Base-by-base conservation (phyloP, 2,888 invertebrate genomes). In the Nasonovia ribisnigri region DNA sequence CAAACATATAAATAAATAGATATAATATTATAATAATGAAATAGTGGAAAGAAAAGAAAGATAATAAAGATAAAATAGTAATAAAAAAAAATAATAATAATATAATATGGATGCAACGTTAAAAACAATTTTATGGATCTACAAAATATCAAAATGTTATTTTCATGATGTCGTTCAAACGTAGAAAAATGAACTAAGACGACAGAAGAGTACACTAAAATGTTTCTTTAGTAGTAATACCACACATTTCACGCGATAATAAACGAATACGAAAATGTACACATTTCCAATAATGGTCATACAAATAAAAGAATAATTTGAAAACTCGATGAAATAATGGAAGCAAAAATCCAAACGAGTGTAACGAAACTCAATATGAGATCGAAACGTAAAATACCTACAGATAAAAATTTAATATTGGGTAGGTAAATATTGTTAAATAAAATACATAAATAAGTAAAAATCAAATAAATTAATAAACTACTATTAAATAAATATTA, bases 61-160 rank as follows among this genome's bases (percentile, higher is more conserved):
- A 77, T 36, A 77, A 77, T 77, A 36, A 77, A 77, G 20, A 36
- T 77, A 77, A 77, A 77, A 77, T 20, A 24, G 36, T 77, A 77
- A 77, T 77, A 77, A 77, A 77, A 67, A 67, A n/a, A n/a, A 67
- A 67, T 13, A 67, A 67, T 67, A 67, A 77, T 77, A 77, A 77
- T 20, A 20, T 77, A 77, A 77, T 77, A 20, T 77, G 36, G 36
- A 77, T 77, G 77, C 77, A 77, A 36, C 77, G 36, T 77, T 36
- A 36, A 77, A n/a, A 77, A 77, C 77, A 36, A 36, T 77, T 77
- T 77, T 77, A 77, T 77, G 77, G 36, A 77, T 77, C 20, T 77
- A 77, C 36, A 36, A 77, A 46, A 77, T 77, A 77, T 77, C 77
- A 77, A 36, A 77, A 36, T 42, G 36, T 77, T 36, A 77, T 77